Conservation (phyloP, 2,888 invertebrate genomes). For the Linyphia triangularis region DNA sequence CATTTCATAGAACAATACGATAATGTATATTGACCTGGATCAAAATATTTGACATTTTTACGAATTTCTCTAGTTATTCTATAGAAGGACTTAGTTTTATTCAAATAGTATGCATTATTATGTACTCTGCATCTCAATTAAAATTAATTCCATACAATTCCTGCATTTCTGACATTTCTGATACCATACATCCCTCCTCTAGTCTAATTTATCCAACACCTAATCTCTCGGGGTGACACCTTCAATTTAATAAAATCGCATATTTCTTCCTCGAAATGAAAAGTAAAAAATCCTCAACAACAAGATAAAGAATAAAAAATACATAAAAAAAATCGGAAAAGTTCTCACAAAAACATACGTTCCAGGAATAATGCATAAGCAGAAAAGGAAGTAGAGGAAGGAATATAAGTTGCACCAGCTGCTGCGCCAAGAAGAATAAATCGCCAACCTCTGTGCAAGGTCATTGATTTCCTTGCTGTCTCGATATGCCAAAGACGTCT, state of each 20-base stretch:
- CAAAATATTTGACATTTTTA: too few relatives aligned
- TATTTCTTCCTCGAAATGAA: background rate
- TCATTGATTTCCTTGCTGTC: slow-evolving; percentile 63
- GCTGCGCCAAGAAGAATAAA: slow-evolving; percentile 26
- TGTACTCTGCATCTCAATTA: too few relatives aligned
- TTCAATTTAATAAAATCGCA: background rate
- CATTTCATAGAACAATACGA: too few relatives aligned
- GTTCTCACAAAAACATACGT: slow-evolving; percentile 23
- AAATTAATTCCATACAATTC: too few relatives aligned
- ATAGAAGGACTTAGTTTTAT: too few relatives aligned
- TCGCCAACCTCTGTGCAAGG: slow-evolving; percentile 42
- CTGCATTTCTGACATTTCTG: too few relatives aligned
- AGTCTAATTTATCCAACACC: too few relatives aligned
- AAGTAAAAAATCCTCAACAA: background rate
- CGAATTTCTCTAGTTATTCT: too few relatives aligned
- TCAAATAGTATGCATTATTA: too few relatives aligned
- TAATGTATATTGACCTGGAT: too few relatives aligned
- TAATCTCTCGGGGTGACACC: too few relatives aligned
- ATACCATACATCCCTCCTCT: too few relatives aligned
- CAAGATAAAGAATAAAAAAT: background rate
- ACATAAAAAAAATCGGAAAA: slow-evolving; percentile 21
- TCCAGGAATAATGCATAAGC: slow-evolving; percentile 61
- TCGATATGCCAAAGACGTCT: slow-evolving; percentile 65
- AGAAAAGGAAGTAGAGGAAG: slow-evolving; percentile 20
- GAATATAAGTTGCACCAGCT: slow-evolving; percentile 56